Percentiles rank a stretch among this genome's conserved stretches.
Conservation (phyloP, 2,888 invertebrate genomes). For the Sepioteuthis lessoniana region DNA sequence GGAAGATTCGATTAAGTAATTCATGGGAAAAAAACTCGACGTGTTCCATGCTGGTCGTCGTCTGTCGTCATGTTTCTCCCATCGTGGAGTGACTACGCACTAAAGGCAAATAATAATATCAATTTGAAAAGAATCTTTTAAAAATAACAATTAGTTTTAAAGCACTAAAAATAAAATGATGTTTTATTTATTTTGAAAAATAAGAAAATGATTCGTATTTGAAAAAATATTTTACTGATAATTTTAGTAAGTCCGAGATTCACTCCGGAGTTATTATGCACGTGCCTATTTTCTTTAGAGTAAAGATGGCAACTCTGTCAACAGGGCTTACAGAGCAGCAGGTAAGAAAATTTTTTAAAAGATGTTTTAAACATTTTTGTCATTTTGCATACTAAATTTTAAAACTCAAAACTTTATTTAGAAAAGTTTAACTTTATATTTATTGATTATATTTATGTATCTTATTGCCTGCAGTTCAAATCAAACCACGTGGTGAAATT, state of each 20-base stretch:
- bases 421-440: background rate
- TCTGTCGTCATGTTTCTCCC: slow-evolving; percentile 23
- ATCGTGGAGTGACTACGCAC: background rate
- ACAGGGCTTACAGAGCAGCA: background rate
- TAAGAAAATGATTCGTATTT: background rate
- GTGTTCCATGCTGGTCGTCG: background rate
- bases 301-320: background rate
- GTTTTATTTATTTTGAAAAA: background rate
- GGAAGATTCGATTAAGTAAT: slow-evolving; percentile 14
- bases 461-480: background rate
- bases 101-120: background rate
- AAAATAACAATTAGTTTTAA: background rate
- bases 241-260: background rate
- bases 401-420: background rate
- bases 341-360: background rate
- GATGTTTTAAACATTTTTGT: too few species aligned
- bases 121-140: background rate
- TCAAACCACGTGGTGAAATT: background rate
- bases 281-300: background rate
- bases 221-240: background rate
- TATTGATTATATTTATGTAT: background rate
- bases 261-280: background rate
- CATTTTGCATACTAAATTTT: background rate
- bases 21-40: background rate
- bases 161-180: background rate